Evolutionary conservation across 2,888 invertebrate species (phyloP), one percentile per base, ranked within the genome.

Genomic region (Bombyx huttoni): DNA sequence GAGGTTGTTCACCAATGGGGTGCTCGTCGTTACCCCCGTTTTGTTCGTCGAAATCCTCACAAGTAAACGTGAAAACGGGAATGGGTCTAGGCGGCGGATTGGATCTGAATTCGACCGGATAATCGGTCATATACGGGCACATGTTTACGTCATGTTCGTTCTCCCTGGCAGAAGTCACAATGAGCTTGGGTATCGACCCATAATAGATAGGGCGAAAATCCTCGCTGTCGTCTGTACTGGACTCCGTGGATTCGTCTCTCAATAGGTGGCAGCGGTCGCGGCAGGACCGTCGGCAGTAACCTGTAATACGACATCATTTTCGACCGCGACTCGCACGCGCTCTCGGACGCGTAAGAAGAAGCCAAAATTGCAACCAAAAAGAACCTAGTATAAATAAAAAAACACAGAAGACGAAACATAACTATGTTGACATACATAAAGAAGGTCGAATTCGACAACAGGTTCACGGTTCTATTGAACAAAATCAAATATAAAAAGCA

Each of bases 41-140:
- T 50, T 58, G 67, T 47, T 78, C 82, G 53, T 87, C 86, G 51
- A 76, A 81, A 58, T 87, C 88, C 53, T 85, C 87, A 56, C 87
- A 87, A 0, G 86, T 87, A 57, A 87, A 87, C 0, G 86, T 81
- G 57, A 88, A 88, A 3, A 87, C 70, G 0, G 87, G 86, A 13
- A 86, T 81, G 1, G 78, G 79, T 0, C 77, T 67, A 3, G 73
- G 65, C 1, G 71, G 69, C 1, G 64, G 56, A 0, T 59, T 61
- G 50, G 60, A 63, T 50, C 67, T 67, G 8, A 81, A 59, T 55
- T 86, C 85, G n/a, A 73, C 57, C 7, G 82, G 81, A 55, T 74
- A 82, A 33, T 81, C 81, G 1, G 84, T 84, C 0, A 85, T 81
- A 46, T 81, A 84, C 5, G 86, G 86, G 0, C 85, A 82, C 50